A percentile compares a stretch with the other conserved stretches of the same genome.
phyloP scores from a whole-genome alignment of 2,797 vertebrate genomes.

The Squalus acanthias region DNA sequence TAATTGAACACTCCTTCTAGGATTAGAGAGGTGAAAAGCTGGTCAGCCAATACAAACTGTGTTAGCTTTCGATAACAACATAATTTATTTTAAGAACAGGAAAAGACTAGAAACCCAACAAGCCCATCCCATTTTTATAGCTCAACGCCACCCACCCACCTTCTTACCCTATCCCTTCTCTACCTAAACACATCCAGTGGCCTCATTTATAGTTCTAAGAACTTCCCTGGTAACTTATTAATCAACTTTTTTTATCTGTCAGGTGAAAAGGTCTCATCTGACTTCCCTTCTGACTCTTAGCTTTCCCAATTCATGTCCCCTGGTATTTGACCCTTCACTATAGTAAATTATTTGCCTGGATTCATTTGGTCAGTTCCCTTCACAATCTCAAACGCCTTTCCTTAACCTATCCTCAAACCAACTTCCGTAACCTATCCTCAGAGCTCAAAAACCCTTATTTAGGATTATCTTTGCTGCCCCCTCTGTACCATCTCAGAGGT shows the following conservation, averaged over 20 bases:
- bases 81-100: slow-evolving; percentile 22
- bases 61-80: background rate
- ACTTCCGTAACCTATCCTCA: background rate
- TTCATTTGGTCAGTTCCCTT: background rate
- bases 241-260: background rate
- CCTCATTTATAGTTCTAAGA: background rate
- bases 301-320: background rate
- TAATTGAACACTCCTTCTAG: slow-evolving; percentile 32
- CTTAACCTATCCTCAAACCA: background rate
- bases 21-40: slow-evolving; percentile 25
- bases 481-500: background rate
- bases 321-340: background rate
- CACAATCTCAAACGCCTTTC: background rate
- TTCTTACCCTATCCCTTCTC: background rate
- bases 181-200: background rate
- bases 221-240: background rate
- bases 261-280: background rate
- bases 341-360: background rate
- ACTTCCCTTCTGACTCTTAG: background rate
- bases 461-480: no score
- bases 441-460: background rate
- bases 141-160: background rate
- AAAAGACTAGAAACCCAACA: slow-evolving; percentile 5
- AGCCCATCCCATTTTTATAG: background rate
- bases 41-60: slow-evolving; percentile 35